phyloP scores from a whole-genome alignment of 2,888 invertebrate genomes.

The Tipula confusa region DNA sequence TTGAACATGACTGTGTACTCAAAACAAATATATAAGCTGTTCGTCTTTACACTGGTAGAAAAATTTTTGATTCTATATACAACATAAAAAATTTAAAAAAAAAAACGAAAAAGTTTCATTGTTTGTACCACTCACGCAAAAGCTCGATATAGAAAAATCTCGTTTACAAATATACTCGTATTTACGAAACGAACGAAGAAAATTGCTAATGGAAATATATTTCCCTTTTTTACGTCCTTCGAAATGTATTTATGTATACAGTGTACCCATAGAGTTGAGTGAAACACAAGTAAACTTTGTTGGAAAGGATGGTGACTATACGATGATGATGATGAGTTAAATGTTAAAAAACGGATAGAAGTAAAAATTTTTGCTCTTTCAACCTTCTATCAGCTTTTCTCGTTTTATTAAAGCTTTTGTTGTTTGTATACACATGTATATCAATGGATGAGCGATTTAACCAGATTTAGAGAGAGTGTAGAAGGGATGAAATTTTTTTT shows the following conservation, averaged over 20 bases:
- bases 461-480: neutral
- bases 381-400: slow-evolving; percentile 8
- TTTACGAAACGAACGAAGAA: neutral
- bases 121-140: slow-evolving; percentile 5
- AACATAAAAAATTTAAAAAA: too few species aligned
- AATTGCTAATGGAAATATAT: too few species aligned
- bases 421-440: neutral
- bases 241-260: neutral
- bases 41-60: too few species aligned
- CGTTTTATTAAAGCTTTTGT: neutral
- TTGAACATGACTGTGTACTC: too few species aligned
- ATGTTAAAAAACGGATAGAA: neutral
- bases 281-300: neutral
- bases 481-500: neutral
- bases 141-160: neutral
- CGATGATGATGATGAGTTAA: neutral
- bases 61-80: neutral
- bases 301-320: neutral
- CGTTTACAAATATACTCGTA: neutral
- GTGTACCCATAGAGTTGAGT: neutral
- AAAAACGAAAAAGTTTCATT: neutral
- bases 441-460: neutral
- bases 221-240: neutral
- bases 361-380: neutral
- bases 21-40: too few species aligned